Conservation (phyloP, 2,888 invertebrate genomes). For the Tanytarsus gracilentus region DNA sequence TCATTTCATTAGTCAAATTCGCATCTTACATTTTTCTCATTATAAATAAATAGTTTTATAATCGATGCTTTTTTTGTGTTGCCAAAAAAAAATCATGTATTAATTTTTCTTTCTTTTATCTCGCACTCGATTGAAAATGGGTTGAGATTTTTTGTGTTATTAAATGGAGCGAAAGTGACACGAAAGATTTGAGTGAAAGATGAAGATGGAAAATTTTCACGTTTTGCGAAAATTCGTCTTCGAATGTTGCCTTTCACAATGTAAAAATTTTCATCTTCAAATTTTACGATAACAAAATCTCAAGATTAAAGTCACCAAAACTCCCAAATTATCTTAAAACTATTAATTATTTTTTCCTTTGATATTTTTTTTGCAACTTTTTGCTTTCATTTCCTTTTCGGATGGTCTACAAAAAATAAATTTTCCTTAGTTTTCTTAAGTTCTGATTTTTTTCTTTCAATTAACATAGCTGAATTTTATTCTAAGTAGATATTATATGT, state of each 20-base stretch:
- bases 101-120: too few relatives aligned
- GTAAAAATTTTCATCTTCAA: not conserved
- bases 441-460: not conserved
- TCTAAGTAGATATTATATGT: conserved; percentile 6
- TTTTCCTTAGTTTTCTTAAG: conserved; percentile 6
- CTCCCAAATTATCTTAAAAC: not conserved
- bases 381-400: not conserved
- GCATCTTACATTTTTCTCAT: too few relatives aligned
- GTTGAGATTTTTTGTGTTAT: too few relatives aligned
- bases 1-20: too few relatives aligned
- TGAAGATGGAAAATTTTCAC: too few relatives aligned
- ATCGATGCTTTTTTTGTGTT: not conserved
- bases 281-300: not conserved
- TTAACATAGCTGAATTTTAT: not conserved
- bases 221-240: too few relatives aligned
- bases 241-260: too few relatives aligned
- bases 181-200: too few relatives aligned
- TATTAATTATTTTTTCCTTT: conserved; percentile 5
- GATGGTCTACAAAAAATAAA: conserved; percentile 20
- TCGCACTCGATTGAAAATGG: too few relatives aligned
- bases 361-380: conserved; percentile 24
- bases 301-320: not conserved
- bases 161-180: too few relatives aligned
- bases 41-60: conserved; percentile 25
- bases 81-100: too few relatives aligned